These are phyloP conservation scores for Eledona agricola DNA, from an alignment of 2,888 invertebrate species.

Conservation along the genomic window DNA sequence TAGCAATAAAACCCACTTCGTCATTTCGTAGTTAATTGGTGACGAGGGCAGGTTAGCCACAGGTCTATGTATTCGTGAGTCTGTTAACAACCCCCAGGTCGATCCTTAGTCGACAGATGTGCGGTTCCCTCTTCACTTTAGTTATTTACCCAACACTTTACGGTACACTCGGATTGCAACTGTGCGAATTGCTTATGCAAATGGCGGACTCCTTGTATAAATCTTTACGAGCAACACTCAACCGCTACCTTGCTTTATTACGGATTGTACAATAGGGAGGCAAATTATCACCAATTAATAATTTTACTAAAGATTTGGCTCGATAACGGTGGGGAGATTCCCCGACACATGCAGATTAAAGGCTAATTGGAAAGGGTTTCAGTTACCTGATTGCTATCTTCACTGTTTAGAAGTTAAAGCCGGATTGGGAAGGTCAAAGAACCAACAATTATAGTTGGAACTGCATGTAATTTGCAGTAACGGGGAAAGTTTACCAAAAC, in stretches of 20 bases:
- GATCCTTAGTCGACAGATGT: slow-evolving; percentile 33
- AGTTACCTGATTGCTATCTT: no score
- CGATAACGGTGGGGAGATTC: no score
- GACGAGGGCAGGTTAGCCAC: slow-evolving; percentile 32
- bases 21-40: slow-evolving; percentile 35
- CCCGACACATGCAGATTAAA: no score
- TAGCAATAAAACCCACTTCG: slow-evolving; percentile 30
- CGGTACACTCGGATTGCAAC: slow-evolving; percentile 33
- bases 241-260: slow-evolving; percentile 19
- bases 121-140: slow-evolving; percentile 30
- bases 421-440: no score
- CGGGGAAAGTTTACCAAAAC: no score
- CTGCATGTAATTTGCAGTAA: no score
- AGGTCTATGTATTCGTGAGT: slow-evolving; percentile 29
- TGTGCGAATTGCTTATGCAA: slow-evolving; percentile 32
- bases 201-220: slow-evolving; percentile 25
- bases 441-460: no score
- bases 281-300: slow-evolving; percentile 14
- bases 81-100: slow-evolving; percentile 28
- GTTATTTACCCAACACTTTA: slow-evolving; percentile 33
- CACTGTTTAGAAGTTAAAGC: no score
- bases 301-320: no score
- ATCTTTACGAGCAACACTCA: slow-evolving; percentile 18
- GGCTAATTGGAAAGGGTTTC: no score
- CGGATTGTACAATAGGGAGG: slow-evolving; percentile 7